Evolutionary conservation across 2,113 vertebrate species (phyloP), one percentile per base, ranked within the genome.

Genomic region (Zosterops pallidus): DNA sequence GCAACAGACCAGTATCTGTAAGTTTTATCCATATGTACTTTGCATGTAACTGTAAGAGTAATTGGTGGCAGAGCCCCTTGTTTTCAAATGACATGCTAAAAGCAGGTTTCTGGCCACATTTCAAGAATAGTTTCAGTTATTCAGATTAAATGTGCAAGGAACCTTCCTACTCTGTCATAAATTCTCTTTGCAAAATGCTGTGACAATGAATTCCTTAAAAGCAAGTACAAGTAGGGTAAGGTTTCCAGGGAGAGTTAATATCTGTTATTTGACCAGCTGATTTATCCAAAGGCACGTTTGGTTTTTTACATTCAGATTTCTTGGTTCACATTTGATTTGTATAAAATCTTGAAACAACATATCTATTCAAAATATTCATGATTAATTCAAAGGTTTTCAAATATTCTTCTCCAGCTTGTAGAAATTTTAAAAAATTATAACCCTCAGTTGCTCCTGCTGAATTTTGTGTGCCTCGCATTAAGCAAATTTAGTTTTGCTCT

Each of bases 71-170:
- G 68, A 91, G 49, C 39, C 67, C 37, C 90, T 88, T 92, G 35
- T 93, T 95, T 89, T 86, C 83, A 90, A 93, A 78, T 63, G 52
- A 67, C 8, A 1, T 60, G 76, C 71, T 93, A 90, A 90, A 96
- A 96, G 87, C 68, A 88, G 72, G 72, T 95, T 92, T 94, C 76
- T 95, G 92, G 88, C 85, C 87, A 77, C 80, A 56, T 52, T 46
- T 56, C 75, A 85, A 83, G 41, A 94, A 68, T 20, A 47, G 56
- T 88, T 95, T 86, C 60, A 77, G 60, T 86, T 91, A 88, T 94
- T 91, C 64, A 63, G 74, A 71, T 80, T 86, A 33, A 86, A 88
- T 93, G 88, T 88, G 44, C 75, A 94, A 90, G 41, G 23, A 92
- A 33, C 52, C 52, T 82, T 94, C 70, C 78, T 67, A 83, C 63